Evolutionary conservation across 2,797 vertebrate species (phyloP).

Genomic region (Acanthurus leucopareius): DNA sequence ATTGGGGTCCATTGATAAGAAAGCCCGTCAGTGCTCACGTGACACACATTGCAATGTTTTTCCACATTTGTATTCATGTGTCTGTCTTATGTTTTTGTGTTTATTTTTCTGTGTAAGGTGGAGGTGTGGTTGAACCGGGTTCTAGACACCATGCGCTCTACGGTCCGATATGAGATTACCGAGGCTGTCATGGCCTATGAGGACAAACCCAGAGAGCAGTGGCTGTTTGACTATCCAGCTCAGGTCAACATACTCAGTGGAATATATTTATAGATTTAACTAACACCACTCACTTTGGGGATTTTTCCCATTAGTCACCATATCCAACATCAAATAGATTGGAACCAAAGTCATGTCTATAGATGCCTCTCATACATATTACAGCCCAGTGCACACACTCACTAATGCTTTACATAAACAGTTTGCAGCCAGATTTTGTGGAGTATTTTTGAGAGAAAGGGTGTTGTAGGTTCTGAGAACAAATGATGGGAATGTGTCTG

Average conservation of each 20-base stretch:
- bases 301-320: constrained; percentile 12
- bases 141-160: constrained; percentile 90
- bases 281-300: constrained; percentile 2
- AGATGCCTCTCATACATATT: constrained; percentile 9
- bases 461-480: neutral
- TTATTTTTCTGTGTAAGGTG: constrained; percentile 82
- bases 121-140: constrained; percentile 93
- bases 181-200: constrained; percentile 90
- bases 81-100: neutral
- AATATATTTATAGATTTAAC: constrained; percentile 7
- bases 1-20: constrained; percentile 72
- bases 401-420: constrained; percentile 32
- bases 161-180: constrained; percentile 90
- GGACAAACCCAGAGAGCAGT: constrained; percentile 95
- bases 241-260: constrained; percentile 87
- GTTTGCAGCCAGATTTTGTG: constrained; percentile 1
- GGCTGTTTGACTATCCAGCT: constrained; percentile 97
- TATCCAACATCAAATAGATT: constrained; percentile 12
- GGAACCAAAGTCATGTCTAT: constrained; percentile 7
- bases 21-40: constrained; percentile 30
- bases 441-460: neutral
- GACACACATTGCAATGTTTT: constrained; percentile 31
- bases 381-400: constrained; percentile 23
- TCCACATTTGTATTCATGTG: constrained; percentile 7
- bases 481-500: constrained; percentile 7